Evolutionary conservation across 2,113 vertebrate species (phyloP).

Genomic region (Cebus imitator): DNA sequence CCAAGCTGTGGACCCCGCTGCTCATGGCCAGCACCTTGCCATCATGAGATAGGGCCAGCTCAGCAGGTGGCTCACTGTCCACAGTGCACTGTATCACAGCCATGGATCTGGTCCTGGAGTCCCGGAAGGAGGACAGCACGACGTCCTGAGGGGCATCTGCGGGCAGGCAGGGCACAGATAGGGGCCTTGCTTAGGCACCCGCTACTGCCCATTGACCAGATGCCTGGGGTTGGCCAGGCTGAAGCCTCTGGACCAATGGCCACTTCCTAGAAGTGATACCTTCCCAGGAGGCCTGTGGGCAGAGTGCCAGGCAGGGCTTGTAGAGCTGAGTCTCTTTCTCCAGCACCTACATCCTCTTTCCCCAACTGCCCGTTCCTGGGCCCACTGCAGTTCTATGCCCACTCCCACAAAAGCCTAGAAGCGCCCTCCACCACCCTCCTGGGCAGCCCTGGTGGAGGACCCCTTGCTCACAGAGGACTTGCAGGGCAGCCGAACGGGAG

Average conservation of each 20-base stretch:
- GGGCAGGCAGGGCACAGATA: background rate
- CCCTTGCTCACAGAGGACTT: slow-evolving; percentile 81
- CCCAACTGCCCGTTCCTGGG: background rate
- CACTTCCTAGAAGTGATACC: background rate
- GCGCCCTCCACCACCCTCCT: background rate
- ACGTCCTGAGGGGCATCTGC: slow-evolving; percentile 80
- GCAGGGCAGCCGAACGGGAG: slow-evolving; percentile 64
- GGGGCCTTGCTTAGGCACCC: background rate
- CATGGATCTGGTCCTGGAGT: slow-evolving; percentile 28
- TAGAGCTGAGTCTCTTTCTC: background rate
- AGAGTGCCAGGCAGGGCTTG: background rate
- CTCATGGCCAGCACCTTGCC: slow-evolving; percentile 60
- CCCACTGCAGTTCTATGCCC: background rate
- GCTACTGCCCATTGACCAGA: background rate
- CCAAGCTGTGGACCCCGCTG: rapidly evolving
- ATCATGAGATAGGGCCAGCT: slow-evolving; percentile 60
- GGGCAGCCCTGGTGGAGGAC: background rate
- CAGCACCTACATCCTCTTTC: background rate
- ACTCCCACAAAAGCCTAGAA: background rate
- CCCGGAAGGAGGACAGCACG: slow-evolving; percentile 72
- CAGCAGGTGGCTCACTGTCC: slow-evolving; percentile 79
- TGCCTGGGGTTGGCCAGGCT: background rate
- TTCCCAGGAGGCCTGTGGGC: background rate
- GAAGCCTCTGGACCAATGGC: background rate
- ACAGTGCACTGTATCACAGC: slow-evolving; percentile 78